Evolutionary conservation across 2,113 vertebrate genomes (phyloP), one percentile per base, ranked within the genome.

Genomic region (Leptosomus discolor): DNA sequence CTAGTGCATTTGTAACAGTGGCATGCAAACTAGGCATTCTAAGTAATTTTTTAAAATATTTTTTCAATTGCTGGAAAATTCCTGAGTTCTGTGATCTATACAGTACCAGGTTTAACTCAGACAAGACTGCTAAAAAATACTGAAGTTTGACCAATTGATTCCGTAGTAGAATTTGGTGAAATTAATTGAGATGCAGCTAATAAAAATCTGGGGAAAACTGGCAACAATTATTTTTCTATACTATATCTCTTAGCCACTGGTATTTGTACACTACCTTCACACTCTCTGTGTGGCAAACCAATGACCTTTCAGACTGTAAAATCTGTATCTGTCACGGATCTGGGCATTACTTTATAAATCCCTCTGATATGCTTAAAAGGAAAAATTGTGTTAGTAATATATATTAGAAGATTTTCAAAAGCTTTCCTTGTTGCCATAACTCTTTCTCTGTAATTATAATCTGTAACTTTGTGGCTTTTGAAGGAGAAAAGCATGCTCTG

Each of bases 321-420:
- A 86, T 70, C 11, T 4, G 0, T 45, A 36, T 46, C 6, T 43
- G 14, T 7, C 8, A 36, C 8, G 2, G 36, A 9, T 18, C 16
- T 37, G n/a, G 41, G 14, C 5, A 32, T 37, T 80, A 68, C 11
- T 63, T 71, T 24, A 45, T 22, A 58, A 56, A 81, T 48, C 9
- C 50, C 7, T 36, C 9, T 12, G 29, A 3, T 43, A 54, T 29
- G 12, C 15, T 36, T 70, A 74, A 51, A 21, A 53, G 18, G 6
- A 74, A 90, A 88, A 30, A 45, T 3, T 73, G 3, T n/a, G 37
- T 53, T 16, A 74, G 12, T 29, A 45, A 39, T 48, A 45, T 21
- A n/a, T 10, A 41, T 51, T 45, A 36, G 9, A 64, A 34, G 17
- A 87, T 51, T 92, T 91, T 84, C 2, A 18, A 60, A 56, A 48